These are phyloP conservation scores for Pogona vitticeps DNA, from an alignment of 2,113 vertebrate genomes.

Conservation along the genomic window DNA sequence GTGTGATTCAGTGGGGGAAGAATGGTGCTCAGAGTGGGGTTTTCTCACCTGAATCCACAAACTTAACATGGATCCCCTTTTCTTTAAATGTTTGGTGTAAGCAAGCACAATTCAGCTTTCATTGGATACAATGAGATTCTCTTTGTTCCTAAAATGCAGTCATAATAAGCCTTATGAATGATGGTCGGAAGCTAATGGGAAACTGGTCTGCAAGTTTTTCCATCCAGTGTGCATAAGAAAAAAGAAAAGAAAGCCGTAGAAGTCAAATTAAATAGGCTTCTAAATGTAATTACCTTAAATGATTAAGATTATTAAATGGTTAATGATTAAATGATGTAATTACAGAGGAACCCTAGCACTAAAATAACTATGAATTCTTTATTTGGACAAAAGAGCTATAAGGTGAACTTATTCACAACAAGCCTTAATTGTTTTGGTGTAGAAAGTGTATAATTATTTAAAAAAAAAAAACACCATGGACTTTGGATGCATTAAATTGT, in stretches of 20 bases:
- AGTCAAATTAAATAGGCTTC: conserved; percentile 56
- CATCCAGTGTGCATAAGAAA: background rate
- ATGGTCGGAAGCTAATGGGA: conserved; percentile 45
- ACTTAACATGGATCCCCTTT: conserved; percentile 6
- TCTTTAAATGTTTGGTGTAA: background rate
- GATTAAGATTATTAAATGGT: too few relatives aligned
- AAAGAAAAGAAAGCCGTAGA: conserved; percentile 62
- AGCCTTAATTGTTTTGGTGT: conserved; percentile 55
- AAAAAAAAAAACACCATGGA: conserved; percentile 58
- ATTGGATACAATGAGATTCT: conserved; percentile 23
- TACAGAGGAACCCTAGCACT: conserved; percentile 64
- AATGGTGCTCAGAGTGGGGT: too few relatives aligned
- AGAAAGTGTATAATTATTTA: conserved; percentile 66
- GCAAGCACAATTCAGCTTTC: background rate
- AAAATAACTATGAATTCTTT: conserved; percentile 64
- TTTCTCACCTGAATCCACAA: too few relatives aligned
- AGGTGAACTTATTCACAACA: conserved; percentile 65
- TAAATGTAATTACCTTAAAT: conserved; percentile 66
- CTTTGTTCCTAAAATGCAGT: conserved; percentile 34
- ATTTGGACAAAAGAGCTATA: conserved; percentile 61
- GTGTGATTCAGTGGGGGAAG: too few relatives aligned
- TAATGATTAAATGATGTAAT: too few relatives aligned
- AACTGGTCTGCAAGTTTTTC: conserved; percentile 60
- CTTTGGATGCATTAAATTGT: conserved; percentile 68
- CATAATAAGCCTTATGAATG: conserved; percentile 51